A percentile compares a stretch with the other conserved stretches of the same genome.
phyloP scores from a whole-genome alignment of 2,888 invertebrate genomes.

The Agonopterix subpropinquella region DNA sequence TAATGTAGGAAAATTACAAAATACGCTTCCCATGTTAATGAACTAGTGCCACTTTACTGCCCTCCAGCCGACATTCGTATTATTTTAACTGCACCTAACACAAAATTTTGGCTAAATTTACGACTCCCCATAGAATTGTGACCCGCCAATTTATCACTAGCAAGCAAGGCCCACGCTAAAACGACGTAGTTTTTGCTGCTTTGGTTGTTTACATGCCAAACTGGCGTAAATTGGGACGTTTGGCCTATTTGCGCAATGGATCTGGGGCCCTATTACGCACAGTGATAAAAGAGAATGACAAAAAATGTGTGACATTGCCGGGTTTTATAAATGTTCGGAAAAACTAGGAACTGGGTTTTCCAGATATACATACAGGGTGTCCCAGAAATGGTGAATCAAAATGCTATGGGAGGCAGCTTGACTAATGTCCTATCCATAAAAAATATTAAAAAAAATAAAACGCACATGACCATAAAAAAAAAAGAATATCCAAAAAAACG shows the following conservation, averaged over 20 bases:
- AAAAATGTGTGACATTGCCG: background rate
- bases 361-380: no score
- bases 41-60: background rate
- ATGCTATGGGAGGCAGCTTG: no score
- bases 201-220: background rate
- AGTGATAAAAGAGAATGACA: background rate
- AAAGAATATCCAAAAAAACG: no score
- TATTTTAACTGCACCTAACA: background rate
- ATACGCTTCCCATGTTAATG: background rate
- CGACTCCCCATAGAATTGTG: background rate
- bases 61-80: background rate
- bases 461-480: no score
- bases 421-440: no score
- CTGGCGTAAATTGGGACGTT: background rate
- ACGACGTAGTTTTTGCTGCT: constrained; percentile 1
- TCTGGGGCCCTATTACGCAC: background rate
- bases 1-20: no score
- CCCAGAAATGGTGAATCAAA: no score
- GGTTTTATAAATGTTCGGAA: no score
- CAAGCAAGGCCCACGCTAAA: background rate
- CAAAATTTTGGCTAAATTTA: background rate
- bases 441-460: no score
- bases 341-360: no score
- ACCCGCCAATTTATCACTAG: background rate
- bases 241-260: constrained; percentile 1